Base-by-base conservation (phyloP, 2,113 vertebrate species). In the Peromyscus leucopus region DNA sequence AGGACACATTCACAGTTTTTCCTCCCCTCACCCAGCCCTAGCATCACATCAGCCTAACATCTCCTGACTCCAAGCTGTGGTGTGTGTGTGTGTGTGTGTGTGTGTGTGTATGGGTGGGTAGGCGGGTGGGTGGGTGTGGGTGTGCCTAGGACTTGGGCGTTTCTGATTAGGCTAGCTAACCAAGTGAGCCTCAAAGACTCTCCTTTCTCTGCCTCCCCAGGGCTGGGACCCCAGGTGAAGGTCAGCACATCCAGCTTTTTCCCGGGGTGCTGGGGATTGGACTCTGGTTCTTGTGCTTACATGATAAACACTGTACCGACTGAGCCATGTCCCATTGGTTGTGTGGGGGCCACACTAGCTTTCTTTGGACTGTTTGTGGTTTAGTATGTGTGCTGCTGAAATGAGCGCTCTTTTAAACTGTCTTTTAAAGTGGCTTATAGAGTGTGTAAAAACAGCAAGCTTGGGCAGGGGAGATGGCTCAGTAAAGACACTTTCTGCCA, bases 1-100 rank as follows among this genome's bases (percentile, higher is more conserved):
- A 96, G 61, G 94, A 5, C 89, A 71, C n/a, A 15, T 61, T 83
- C 63, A 67, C 63, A 71, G 13, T 36, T 31, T 96, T 71, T 74
- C 67, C 13, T 51, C 69, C 36, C 31, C 82, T 59, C 31, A 26
- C 33, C 31, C 7, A 57, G 67, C 13, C 39, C 24, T 72, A 88
- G 75, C 39, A 9, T 78, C 33, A 51, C 2, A 7, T n/a, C n/a
- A 75, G 12, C 57, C 31, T 89, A 61, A 42, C 59, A 16, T 46
- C 71, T 65, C 55, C 51, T 76, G 28, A 33, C 7, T 3, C 4
- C 16, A 86, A 76, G 48, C 26, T 39, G 61, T 36, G 42, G 31
- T 31, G 0, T 31, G 31, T 11, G 1, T 11, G 63, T 31, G 46
- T 28, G 24, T 74, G 46, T 26, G 24, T 74, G 28, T 31, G 65